Evolutionary conservation across 2,113 vertebrate genomes (phyloP).

Genomic region (Campylomormyrus numenius): DNA sequence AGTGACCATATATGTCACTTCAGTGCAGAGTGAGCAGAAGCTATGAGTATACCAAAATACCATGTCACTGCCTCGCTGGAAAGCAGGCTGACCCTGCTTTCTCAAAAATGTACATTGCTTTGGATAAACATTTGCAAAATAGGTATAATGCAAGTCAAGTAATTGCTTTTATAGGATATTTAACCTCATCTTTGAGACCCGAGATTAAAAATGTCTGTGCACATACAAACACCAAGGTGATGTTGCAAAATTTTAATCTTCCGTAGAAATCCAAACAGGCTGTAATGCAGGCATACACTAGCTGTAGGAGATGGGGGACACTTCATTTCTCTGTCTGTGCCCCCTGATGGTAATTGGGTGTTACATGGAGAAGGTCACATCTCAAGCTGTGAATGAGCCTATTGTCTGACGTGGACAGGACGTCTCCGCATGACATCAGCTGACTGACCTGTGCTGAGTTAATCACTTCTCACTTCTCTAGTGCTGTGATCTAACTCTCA

Average conservation of each 20-base stretch:
- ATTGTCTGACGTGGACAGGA: neutral
- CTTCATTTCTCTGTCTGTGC: no score
- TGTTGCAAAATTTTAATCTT: neutral
- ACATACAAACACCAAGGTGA: neutral
- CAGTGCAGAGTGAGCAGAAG: no score
- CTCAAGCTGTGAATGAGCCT: neutral
- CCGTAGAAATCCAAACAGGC: neutral
- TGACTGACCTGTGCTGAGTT: neutral
- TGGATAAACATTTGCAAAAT: no score
- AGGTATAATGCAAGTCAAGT: no score
- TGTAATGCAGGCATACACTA: neutral
- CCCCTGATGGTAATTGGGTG: neutral
- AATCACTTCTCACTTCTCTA: neutral
- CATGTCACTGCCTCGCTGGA: no score
- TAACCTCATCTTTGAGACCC: no score
- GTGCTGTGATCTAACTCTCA: neutral
- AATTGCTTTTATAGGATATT: no score
- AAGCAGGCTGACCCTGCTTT: no score
- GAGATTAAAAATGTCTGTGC: neutral
- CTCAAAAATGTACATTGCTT: no score
- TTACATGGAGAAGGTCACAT: neutral
- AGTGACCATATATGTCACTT: no score
- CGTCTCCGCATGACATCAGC: neutral
- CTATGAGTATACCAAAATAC: no score
- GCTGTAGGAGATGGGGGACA: neutral